Evolutionary conservation across 2,113 vertebrate genomes (phyloP), one percentile per base, ranked within the genome.

Genomic region (Alaudala cheleensis): DNA sequence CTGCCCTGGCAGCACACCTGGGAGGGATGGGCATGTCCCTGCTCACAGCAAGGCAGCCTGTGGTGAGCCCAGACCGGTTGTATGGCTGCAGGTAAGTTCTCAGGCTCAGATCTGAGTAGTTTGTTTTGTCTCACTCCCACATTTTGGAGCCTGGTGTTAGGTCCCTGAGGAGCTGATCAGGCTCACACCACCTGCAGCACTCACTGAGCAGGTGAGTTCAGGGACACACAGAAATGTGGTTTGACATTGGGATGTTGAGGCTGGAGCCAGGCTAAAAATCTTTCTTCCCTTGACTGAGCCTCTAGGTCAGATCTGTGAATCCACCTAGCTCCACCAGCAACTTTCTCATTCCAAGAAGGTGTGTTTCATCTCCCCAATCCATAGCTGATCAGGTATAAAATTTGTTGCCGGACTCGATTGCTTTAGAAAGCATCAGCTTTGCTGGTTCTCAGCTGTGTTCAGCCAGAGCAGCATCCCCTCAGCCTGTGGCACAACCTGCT

Each of bases 91-190:
- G 45, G 40, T 14, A 14, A 39, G 16, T 42, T 33, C 83, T 50
- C 67, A 49, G n/a, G 20, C 73, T 86, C 67, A 73, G 54, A 34
- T 50, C 56, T 20, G 6, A 51, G 33, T 2, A 60, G 57, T 24
- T 57, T 42, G 28, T 26, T 24, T 10, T 61, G 37, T 53, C 70
- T 61, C 50, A 10, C n/a, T 57, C 37, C 29, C 44, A 17, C 10
- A 0, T 29, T 89, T 33, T 51, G 49, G 74, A 47, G 71, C 12
- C 8, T 4, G 2, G 33, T 5, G 0, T 60, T 33, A 37, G 26
- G 14, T 20, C 31, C 29, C 44, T 2, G 2, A 60, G 66, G 31
- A 74, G 47, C 45, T 74, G 44, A 44, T 42, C 57, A 85, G 44
- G 12, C 25, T n/a, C 3, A 0, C 9, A 6, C 12, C 19, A 11